Evolutionary conservation across 2,113 vertebrate genomes (phyloP).

Genomic region (Poeciliopsis retropinna): DNA sequence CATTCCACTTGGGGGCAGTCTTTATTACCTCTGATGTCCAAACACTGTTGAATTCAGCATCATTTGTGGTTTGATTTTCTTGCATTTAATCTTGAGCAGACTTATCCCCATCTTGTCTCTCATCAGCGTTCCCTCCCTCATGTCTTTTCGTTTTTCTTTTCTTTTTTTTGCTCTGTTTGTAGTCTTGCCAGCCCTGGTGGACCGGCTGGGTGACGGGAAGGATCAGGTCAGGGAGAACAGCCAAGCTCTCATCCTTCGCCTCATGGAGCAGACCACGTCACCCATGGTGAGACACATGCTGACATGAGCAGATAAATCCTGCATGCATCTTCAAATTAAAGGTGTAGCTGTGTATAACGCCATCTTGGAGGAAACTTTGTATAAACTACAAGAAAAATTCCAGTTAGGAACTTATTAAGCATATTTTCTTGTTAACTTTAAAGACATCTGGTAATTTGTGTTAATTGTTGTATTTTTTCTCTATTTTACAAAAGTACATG

Average conservation of each 20-base stretch:
- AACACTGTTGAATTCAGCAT: not conserved
- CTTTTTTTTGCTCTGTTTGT: slow-evolving; percentile 1
- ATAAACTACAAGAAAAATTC: not conserved
- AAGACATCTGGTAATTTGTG: not conserved
- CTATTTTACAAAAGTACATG: not conserved
- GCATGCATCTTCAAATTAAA: not conserved
- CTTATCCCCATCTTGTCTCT: slow-evolving; percentile 13
- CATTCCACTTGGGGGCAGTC: slow-evolving; percentile 54
- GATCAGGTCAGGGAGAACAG: slow-evolving; percentile 96
- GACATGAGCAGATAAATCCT: not conserved
- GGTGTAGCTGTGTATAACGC: too few species aligned
- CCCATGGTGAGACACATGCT: slow-evolving; percentile 85
- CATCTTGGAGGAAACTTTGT: too few species aligned
- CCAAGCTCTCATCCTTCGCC: slow-evolving; percentile 87
- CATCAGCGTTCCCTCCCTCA: not conserved
- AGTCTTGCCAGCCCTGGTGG: slow-evolving; percentile 91
- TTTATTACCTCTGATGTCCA: slow-evolving; percentile 19
- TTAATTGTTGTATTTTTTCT: slow-evolving; percentile 1
- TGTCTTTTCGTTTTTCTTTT: too few species aligned
- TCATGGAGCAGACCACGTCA: slow-evolving; percentile 88
- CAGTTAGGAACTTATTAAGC: not conserved
- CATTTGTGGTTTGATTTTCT: slow-evolving; percentile 11
- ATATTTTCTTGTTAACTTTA: not conserved
- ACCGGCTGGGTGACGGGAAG: slow-evolving; percentile 94
- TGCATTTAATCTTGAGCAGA: slow-evolving; percentile 6